Percentiles rank a stretch among this genome's conserved stretches.
These are phyloP conservation scores for Pseudanteris insignis DNA, from an alignment of 2,888 invertebrate species.

Conservation along the genomic window DNA sequence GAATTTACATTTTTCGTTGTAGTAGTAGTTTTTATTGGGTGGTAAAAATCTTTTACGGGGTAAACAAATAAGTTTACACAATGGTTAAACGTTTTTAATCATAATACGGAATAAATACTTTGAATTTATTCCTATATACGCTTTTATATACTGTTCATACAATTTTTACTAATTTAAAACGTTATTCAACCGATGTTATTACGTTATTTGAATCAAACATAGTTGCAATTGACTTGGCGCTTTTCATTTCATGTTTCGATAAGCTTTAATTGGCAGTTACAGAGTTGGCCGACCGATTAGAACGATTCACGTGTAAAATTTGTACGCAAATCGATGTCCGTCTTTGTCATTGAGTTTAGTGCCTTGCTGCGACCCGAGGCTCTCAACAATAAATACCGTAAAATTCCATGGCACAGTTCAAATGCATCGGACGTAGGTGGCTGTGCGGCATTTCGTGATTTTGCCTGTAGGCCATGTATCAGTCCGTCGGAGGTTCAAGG, in stretches of 20 bases:
- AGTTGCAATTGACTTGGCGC: slow-evolving; percentile 1
- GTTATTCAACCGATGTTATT: too few relatives aligned
- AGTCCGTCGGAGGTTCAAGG: slow-evolving; percentile 74
- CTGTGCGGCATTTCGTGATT: slow-evolving; percentile 60
- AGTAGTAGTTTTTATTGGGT: too few relatives aligned
- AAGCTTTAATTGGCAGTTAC: slow-evolving; percentile 7
- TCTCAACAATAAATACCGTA: slow-evolving; percentile 65
- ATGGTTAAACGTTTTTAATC: too few relatives aligned
- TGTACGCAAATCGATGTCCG: neutral
- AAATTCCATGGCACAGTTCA: slow-evolving; percentile 66
- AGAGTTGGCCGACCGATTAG: neutral
- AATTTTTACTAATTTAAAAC: too few relatives aligned
- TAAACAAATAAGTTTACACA: too few relatives aligned
- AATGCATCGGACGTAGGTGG: slow-evolving; percentile 63
- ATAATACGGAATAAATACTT: too few relatives aligned
- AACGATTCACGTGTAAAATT: neutral
- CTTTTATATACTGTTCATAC: too few relatives aligned
- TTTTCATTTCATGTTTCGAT: slow-evolving; percentile 19
- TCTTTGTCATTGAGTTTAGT: slow-evolving; percentile 10
- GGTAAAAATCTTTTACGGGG: too few relatives aligned
- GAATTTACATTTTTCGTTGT: too few relatives aligned
- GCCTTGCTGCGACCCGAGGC: slow-evolving; percentile 24
- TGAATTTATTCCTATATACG: too few relatives aligned
- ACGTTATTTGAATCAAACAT: neutral
- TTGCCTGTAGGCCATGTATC: slow-evolving; percentile 65